Percentiles rank a stretch among this genome's conserved stretches.
Evolutionary conservation across 2,113 vertebrate genomes (phyloP).

Genomic region (Hydrolagus affinis): DNA sequence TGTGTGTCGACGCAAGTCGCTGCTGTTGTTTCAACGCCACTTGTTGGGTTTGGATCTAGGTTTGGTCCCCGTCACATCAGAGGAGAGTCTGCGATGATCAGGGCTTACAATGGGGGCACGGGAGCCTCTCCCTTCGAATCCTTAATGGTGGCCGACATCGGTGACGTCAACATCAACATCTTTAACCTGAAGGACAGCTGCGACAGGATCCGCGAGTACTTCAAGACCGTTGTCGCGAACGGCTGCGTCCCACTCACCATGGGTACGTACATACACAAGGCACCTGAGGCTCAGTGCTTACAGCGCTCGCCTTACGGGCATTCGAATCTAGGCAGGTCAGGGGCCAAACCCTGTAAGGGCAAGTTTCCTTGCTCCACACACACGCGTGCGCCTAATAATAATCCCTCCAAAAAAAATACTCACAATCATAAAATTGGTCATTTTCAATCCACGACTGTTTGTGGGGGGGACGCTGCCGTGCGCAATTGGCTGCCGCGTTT

Average conservation of each 20-base stretch:
- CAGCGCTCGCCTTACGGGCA: too few relatives aligned
- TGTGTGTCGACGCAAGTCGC: too few relatives aligned
- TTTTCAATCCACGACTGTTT: too few relatives aligned
- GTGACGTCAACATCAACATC: conserved; percentile 76
- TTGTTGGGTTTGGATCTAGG: conserved; percentile 48
- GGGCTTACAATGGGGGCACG: conserved; percentile 60
- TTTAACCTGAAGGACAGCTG: conserved; percentile 81
- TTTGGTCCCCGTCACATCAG: conserved; percentile 81
- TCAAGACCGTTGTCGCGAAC: conserved; percentile 50
- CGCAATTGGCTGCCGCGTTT: too few relatives aligned
- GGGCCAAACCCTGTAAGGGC: too few relatives aligned
- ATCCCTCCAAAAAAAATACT: too few relatives aligned
- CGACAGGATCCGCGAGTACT: conserved; percentile 64
- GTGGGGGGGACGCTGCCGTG: too few relatives aligned
- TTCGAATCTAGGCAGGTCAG: too few relatives aligned
- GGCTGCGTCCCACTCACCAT: conserved; percentile 77
- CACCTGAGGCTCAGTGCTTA: background rate
- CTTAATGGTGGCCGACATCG: conserved; percentile 74
- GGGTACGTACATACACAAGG: conserved; percentile 55
- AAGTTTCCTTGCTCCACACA: too few relatives aligned
- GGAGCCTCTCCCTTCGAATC: conserved; percentile 71
- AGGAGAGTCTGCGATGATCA: conserved; percentile 67
- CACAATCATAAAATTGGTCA: too few relatives aligned
- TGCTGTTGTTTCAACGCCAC: too few relatives aligned
- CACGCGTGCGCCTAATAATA: too few relatives aligned